Conservation (phyloP, 2,888 invertebrate genomes). For the Lepetodrilus schrolli region DNA sequence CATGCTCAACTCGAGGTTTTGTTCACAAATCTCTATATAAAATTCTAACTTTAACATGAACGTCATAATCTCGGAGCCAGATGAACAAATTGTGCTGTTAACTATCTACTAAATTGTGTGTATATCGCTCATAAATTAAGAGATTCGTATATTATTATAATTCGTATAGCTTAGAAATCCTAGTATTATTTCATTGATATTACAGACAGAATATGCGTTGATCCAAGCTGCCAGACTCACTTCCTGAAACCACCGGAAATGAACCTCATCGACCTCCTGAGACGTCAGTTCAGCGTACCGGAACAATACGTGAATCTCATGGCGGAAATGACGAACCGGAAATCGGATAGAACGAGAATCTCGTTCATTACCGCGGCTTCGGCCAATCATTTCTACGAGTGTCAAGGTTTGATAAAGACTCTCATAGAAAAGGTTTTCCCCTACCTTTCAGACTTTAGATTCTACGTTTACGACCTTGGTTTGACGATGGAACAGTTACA, state of each 20-base stretch:
- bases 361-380: neutral
- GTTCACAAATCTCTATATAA: too few relatives aligned
- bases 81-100: too few relatives aligned
- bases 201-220: neutral
- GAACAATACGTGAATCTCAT: neutral
- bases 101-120: too few relatives aligned
- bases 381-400: conserved; percentile 4
- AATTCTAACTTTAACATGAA: too few relatives aligned
- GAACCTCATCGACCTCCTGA: neutral
- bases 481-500: neutral
- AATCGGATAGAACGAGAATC: neutral
- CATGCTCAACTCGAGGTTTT: too few relatives aligned
- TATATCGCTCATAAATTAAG: too few relatives aligned
- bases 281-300: neutral
- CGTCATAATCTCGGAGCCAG: too few relatives aligned
- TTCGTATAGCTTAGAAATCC: too few relatives aligned
- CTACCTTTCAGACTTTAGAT: neutral
- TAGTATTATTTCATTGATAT: too few relatives aligned
- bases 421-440: neutral
- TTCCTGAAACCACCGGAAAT: neutral
- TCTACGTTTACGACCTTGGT: conserved; percentile 1
- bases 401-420: conserved; percentile 1
- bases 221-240: neutral
- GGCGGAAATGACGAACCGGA: neutral
- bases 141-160: too few relatives aligned